Evolutionary conservation across 2,797 vertebrate species (phyloP), one percentile per base, ranked within the genome.

Genomic region (Pantherophis vulpinus): DNA sequence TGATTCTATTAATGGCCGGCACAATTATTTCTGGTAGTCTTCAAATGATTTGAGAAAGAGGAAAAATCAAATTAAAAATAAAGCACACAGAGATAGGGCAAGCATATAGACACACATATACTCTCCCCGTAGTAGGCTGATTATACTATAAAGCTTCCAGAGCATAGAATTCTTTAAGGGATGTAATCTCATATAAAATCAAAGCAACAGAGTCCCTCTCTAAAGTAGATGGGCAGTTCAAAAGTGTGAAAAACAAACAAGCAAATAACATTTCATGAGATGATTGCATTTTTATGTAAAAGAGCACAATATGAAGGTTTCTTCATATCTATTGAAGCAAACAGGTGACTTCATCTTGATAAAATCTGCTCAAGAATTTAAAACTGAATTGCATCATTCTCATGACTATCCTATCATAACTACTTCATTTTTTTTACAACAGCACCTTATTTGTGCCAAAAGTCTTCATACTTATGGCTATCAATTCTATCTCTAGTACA

Each of bases 41-140:
- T 96, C 95, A 97, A 96, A 95, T 96, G 95, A 96, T 94, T 95
- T 95, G 91, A 96, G 61, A 92, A 90, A 90, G 13, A 96, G 11
- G 29, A 29, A 95, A 93, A 94, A 94, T 96, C 93, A 96, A 97
- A 97, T 96, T 96, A 97, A 96, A 88, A 96, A 89, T 95, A 94
- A 93, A 91, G 94, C 90, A 95, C 90, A 96, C 58, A 70, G 66
- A 70, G n/a, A 70, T 14, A 32, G 66, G n/a, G 5, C 66, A 93
- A 91, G 94, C 90, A 95, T 90, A 96, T 8, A 47, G 25, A 74
- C 20, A 60, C 14, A 56, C 29, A 56, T 16, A 66, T 12, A 87
- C 12, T 16, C 37, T 83, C 74, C 29, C 51, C n/a, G 11, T 92
- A 95, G 70, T 88, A 96, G 96, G 96, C 94, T 93, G 95, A 94